Evolutionary conservation across 1,140 invertebrate genomes (phyloP), one percentile per base, ranked within the genome.

Genomic region (Luehdorfia chinensis): DNA sequence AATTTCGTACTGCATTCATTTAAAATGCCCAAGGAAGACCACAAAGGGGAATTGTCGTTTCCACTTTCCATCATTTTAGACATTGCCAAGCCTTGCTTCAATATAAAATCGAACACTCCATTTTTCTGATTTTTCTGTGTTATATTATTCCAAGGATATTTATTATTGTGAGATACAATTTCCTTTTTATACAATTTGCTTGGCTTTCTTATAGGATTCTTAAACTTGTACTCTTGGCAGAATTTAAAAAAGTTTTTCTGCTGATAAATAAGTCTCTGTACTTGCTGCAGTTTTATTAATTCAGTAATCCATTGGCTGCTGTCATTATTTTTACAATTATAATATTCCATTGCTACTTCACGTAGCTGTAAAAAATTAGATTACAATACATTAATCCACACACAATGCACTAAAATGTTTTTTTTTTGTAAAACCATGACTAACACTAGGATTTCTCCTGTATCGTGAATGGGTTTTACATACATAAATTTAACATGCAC

Each of bases 281-380:
- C 61, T 52, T 74, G 72, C 57, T 84, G 75, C 8, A 87, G 48
- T 48, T 75, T 78, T 12, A 72, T 62, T 13, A 91, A 62, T 39
- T 88, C 76, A 2, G 66, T 68, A 16, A 87, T 76, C 75, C 87
- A 81, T 32, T 77, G 54, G 60, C 87, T 86, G 18, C 85, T 87
- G 4, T 80, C 75, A 52, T 91, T 88, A 27, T 88, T 84, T 13
- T 84, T 84, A 60, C 92, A 93, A 58, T 90, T 91, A 54, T 91
- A 89, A 77, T 93, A 93, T 49, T 93, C 89, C 53, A 92, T 79
- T 16, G 88, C 90, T 8, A 92, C 67, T 85, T 92, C 89, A 56
- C 88, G 88, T 2, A 94, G 62, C 92, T 93, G 61, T 39, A 89
- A 81, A 19, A n/a, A 51, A 16, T 23, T 45, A 47, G 16, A 39